A percentile compares a stretch with the other conserved stretches of the same genome.
Conservation (phyloP, 2,113 vertebrate genomes). For the Cephalopholis sonnerati region DNA sequence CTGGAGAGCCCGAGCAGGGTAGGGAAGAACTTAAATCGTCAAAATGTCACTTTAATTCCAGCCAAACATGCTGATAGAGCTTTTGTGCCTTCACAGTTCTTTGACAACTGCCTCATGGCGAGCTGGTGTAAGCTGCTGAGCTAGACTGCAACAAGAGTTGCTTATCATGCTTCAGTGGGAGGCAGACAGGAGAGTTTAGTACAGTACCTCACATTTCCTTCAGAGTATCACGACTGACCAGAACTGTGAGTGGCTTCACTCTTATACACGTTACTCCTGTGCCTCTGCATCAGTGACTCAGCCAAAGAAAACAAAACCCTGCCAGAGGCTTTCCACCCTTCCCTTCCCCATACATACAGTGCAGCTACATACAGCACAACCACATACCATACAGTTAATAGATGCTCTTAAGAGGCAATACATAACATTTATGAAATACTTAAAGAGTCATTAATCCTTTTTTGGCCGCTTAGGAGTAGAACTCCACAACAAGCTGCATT, state of each 20-base stretch:
- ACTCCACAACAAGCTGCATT: not conserved
- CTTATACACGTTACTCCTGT: constrained; percentile 4
- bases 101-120: constrained; percentile 58
- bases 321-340: not conserved
- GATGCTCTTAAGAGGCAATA: not conserved
- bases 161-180: constrained; percentile 66
- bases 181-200: constrained; percentile 53
- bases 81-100: constrained; percentile 66
- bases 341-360: not conserved
- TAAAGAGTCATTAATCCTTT: not conserved
- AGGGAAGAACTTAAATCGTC: constrained; percentile 62
- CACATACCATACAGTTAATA: not conserved
- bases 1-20: constrained; percentile 35
- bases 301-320: constrained; percentile 14
- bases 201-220: constrained; percentile 63
- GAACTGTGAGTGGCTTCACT: constrained; percentile 34
- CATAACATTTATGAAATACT: not conserved
- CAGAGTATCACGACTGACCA: constrained; percentile 53
- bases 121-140: constrained; percentile 71
- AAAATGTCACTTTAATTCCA: constrained; percentile 71
- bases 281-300: constrained; percentile 56
- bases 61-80: constrained; percentile 67
- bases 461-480: not conserved
- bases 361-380: not conserved
- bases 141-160: constrained; percentile 66